These are phyloP conservation scores for Jacana jacana DNA, from an alignment of 2,113 vertebrate genomes.

Conservation along the genomic window DNA sequence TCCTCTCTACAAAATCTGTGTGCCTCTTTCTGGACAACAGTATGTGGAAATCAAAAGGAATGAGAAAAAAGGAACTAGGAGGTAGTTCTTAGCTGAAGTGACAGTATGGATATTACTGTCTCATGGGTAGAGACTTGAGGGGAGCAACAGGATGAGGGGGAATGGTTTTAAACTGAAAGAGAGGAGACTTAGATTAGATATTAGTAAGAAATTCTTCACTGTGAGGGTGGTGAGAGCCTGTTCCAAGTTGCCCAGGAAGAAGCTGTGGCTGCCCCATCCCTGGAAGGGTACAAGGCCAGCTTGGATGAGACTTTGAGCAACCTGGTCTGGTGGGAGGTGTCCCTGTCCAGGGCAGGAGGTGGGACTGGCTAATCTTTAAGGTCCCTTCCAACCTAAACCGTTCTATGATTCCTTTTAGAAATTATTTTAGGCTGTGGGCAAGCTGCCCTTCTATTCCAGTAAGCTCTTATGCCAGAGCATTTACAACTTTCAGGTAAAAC, in stretches of 20 bases:
- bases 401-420: background rate
- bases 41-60: background rate
- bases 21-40: background rate
- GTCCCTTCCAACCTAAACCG: no score
- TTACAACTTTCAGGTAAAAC: background rate
- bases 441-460: background rate
- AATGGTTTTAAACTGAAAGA: background rate
- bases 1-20: background rate
- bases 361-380: no score
- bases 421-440: background rate
- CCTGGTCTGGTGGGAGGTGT: no score
- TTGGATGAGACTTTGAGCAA: no score
- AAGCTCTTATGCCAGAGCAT: background rate
- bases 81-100: background rate
- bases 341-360: no score
- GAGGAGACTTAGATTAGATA: background rate
- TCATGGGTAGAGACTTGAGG: background rate
- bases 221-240: background rate
- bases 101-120: background rate
- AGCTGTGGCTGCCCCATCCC: background rate
- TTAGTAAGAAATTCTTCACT: background rate
- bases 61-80: background rate
- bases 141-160: background rate
- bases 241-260: background rate
- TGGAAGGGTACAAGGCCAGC: no score